These are phyloP conservation scores for Spodoptera frugiperda DNA, from an alignment of 1,140 invertebrate genomes.

Conservation along the genomic window DNA sequence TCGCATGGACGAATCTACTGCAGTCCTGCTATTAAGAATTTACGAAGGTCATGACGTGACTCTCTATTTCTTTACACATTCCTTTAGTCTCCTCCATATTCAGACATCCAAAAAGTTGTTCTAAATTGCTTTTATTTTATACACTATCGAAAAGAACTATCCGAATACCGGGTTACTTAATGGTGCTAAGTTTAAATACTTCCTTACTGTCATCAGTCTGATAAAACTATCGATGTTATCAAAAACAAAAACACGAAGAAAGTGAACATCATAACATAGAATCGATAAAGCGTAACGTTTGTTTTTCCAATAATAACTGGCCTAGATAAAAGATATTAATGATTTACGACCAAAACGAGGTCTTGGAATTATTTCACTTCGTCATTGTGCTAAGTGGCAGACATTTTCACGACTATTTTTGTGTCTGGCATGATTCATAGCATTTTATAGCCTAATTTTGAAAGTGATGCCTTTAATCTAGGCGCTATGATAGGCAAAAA, in stretches of 20 bases:
- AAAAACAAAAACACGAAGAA: not conserved
- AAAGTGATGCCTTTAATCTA: constrained; percentile 13
- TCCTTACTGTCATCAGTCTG: too few relatives aligned
- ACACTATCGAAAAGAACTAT: too few relatives aligned
- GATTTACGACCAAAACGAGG: constrained; percentile 29
- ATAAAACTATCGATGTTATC: too few relatives aligned
- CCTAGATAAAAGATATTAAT: constrained; percentile 18
- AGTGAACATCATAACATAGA: not conserved
- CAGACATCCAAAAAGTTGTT: too few relatives aligned
- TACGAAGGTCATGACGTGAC: too few relatives aligned
- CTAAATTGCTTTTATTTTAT: too few relatives aligned
- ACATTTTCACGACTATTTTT: constrained; percentile 5
- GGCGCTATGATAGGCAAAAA: not conserved
- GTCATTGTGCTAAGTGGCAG: not conserved
- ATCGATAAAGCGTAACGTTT: constrained; percentile 2
- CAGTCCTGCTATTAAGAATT: too few relatives aligned
- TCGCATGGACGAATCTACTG: too few relatives aligned
- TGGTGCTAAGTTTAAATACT: too few relatives aligned
- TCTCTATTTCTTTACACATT: too few relatives aligned
- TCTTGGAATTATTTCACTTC: constrained; percentile 7
- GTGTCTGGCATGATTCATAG: constrained; percentile 13
- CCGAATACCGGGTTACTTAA: too few relatives aligned
- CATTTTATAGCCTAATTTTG: not conserved
- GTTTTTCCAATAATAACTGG: constrained; percentile 1
- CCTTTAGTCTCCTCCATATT: too few relatives aligned